Evolutionary conservation across 2,888 invertebrate species (phyloP).

Genomic region (Apeira syringaria): DNA sequence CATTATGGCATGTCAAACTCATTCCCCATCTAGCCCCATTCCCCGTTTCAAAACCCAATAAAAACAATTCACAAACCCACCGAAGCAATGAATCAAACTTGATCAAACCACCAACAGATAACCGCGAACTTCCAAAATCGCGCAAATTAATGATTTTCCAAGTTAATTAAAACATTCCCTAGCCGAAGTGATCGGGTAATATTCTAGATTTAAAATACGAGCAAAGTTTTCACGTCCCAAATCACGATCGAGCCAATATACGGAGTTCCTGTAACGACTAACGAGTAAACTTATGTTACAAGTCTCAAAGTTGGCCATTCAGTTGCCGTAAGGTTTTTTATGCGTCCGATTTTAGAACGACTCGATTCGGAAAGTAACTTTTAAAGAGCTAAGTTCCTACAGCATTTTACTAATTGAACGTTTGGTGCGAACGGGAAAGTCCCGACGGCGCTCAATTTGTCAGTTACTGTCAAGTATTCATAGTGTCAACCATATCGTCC

Average conservation of each 20-base stretch:
- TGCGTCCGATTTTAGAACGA: constrained; percentile 31
- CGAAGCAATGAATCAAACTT: constrained; percentile 30
- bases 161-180: constrained; percentile 67
- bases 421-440: constrained; percentile 9
- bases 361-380: constrained; percentile 27
- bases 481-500: constrained; percentile 12
- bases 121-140: constrained; percentile 41
- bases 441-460: constrained; percentile 1
- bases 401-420: constrained; percentile 30
- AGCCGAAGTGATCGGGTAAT: constrained; percentile 37
- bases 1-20: neutral
- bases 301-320: constrained; percentile 34
- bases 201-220: constrained; percentile 39
- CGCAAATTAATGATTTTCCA: constrained; percentile 62
- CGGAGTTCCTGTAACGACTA: constrained; percentile 30
- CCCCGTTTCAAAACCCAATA: constrained; percentile 20
- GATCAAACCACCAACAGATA: constrained; percentile 36
- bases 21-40: constrained; percentile 7
- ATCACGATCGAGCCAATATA: constrained; percentile 40
- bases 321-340: constrained; percentile 37
- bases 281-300: constrained; percentile 43
- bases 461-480: constrained; percentile 7
- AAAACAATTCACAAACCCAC: constrained; percentile 15
- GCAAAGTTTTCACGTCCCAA: constrained; percentile 37
- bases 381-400: constrained; percentile 30